Evolutionary conservation across 2,888 invertebrate genomes (phyloP), one percentile per base, ranked within the genome.

Genomic region (Eristalis tenax): DNA sequence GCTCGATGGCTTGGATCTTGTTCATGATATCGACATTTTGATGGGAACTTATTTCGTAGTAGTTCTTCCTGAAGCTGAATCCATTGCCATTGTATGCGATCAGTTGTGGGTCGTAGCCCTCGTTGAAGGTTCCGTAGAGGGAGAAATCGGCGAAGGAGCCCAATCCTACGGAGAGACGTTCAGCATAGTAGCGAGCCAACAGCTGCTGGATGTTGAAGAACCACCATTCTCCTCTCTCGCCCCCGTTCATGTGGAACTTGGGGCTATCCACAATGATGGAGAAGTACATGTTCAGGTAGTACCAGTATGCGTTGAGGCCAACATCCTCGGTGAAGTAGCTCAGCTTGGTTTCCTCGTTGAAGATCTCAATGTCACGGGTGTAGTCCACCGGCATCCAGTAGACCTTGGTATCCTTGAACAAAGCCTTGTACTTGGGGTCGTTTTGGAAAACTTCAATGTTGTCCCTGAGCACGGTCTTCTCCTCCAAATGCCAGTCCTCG

Each of bases 291-390:
- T 95, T 94, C 88, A 93, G 91, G 90, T 95, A 94, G 92, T 95
- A 95, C 93, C 96, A 96, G 90, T 94, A 95, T 28, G 94, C 90
- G 91, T 96, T 96, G 69, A 96, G 93, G 76, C 94, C 95, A 76
- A 95, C 93, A 91, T 97, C 97, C 90, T 97, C 96, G 18, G 95
- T 95, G 93, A 95, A 96, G 93, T 97, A 97, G 38, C 94, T 93
- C 63, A 97, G 89, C 13, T 94, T 92, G 77, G 94, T 94, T 85
- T 96, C 95, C 1, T 94, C 93, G 90, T 94, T 93, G 88, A 93
- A 90, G 70, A 94, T 92, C 89, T 90, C 81, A 69, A 92, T 87
- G 59, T 91, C 91, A 94, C 94, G 94, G 13, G 95, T 95, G 90
- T 94, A 94, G 92, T 96, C 96, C 89, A 95, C 94, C n/a, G 92